A percentile compares a stretch with the other conserved stretches of the same genome.
Conservation (phyloP, 2,888 invertebrate genomes). For the Epirrhoe tristata region DNA sequence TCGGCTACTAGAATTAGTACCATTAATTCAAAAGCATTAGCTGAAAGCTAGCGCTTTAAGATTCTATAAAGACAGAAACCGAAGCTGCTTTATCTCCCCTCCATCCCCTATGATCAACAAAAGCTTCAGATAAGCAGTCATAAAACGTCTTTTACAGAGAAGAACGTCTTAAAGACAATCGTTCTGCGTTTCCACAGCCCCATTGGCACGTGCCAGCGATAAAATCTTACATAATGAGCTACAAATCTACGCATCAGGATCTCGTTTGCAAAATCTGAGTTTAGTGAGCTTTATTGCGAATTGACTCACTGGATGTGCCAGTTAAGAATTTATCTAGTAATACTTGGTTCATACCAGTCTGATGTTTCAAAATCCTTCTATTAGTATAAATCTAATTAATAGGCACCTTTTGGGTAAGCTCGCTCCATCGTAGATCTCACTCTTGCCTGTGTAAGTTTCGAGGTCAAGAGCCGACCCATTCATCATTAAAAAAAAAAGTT, state of each 20-base stretch:
- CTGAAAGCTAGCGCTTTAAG: background rate
- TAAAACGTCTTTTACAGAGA: constrained; percentile 27
- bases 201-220: constrained; percentile 38
- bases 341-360: too few species aligned
- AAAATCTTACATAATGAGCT: constrained; percentile 38
- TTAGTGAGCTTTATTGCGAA: constrained; percentile 30
- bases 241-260: constrained; percentile 38
- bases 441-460: too few species aligned
- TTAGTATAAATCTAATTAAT: too few species aligned
- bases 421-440: too few species aligned
- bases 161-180: constrained; percentile 29
- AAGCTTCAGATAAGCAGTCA: constrained; percentile 27
- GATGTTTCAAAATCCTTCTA: too few species aligned
- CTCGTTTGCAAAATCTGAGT: constrained; percentile 37
- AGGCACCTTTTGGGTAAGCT: too few species aligned
- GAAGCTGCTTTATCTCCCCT: constrained; percentile 6
- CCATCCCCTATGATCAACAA: constrained; percentile 8
- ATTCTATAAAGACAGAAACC: background rate
- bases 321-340: background rate
- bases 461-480: too few species aligned
- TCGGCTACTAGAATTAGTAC: too few species aligned
- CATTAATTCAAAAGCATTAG: too few species aligned
- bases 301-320: constrained; percentile 18
- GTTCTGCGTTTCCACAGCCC: constrained; percentile 23
- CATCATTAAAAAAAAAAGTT: too few species aligned